Evolutionary conservation across 2,888 invertebrate species (phyloP).

Genomic region (Euzophera pinguis): DNA sequence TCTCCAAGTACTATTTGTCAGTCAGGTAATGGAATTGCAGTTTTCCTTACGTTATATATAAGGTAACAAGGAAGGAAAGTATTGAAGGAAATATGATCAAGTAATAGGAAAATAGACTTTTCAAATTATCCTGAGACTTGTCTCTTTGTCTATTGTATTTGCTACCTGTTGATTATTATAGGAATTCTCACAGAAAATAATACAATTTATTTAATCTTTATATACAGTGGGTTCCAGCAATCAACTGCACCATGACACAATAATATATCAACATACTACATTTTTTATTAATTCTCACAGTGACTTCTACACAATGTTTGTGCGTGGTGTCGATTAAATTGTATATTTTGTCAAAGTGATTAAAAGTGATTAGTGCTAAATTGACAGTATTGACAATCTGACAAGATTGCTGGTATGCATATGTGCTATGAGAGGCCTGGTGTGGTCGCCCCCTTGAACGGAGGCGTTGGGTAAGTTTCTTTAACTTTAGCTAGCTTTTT

Average conservation of each 20-base stretch:
- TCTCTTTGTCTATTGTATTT: too few species aligned
- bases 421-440: slow-evolving; percentile 75
- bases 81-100: neutral
- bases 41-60: neutral
- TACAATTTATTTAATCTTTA: neutral
- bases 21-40: neutral
- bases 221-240: slow-evolving; percentile 30
- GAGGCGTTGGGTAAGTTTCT: slow-evolving; percentile 63
- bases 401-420: slow-evolving; percentile 67
- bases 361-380: slow-evolving; percentile 31
- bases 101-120: too few species aligned
- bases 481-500: too few species aligned
- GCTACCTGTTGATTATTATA: too few species aligned
- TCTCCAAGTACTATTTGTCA: neutral
- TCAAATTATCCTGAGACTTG: too few species aligned
- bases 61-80: neutral
- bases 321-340: slow-evolving; percentile 64
- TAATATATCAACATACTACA: slow-evolving; percentile 21
- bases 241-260: slow-evolving; percentile 40
- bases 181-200: too few species aligned
- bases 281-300: neutral
- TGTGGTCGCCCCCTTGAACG: slow-evolving; percentile 70
- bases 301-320: slow-evolving; percentile 55
- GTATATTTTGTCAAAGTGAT: slow-evolving; percentile 28
- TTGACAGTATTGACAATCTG: slow-evolving; percentile 44